Evolutionary conservation across 2,797 vertebrate species (phyloP).

Genomic region (Gila robusta): DNA sequence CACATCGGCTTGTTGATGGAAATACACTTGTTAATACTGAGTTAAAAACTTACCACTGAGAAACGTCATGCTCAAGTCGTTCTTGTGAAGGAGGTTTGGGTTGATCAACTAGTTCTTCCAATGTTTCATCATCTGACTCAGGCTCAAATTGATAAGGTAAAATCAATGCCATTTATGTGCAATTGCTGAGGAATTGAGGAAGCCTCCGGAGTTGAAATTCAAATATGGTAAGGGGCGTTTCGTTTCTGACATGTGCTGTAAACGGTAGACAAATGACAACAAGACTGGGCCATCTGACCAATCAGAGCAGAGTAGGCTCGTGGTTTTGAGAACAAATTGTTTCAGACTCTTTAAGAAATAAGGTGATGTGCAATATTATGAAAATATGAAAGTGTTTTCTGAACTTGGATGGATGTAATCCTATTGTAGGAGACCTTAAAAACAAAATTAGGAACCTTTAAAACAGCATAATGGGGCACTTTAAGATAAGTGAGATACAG

Average conservation of each 20-base stretch:
- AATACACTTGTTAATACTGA: background rate
- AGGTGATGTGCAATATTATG: background rate
- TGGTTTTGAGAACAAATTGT: background rate
- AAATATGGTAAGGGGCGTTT: background rate
- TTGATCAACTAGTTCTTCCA: background rate
- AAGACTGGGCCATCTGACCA: background rate
- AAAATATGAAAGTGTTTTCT: background rate
- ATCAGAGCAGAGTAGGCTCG: background rate
- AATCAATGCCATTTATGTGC: background rate
- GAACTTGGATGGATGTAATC: background rate
- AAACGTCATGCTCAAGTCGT: background rate
- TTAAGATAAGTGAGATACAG: background rate
- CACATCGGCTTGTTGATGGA: background rate
- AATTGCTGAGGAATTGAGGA: background rate
- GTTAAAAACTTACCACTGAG: background rate
- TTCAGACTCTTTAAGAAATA: background rate
- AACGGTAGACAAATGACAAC: background rate
- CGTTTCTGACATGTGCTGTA: background rate
- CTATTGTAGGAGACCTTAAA: background rate
- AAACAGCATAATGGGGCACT: background rate
- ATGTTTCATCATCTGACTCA: background rate
- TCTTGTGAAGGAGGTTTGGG: background rate
- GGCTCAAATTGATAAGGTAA: background rate
- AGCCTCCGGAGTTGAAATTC: background rate
- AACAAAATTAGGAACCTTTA: background rate